These are phyloP conservation scores for Trialeurodes vaporariorum DNA, from an alignment of 1,140 invertebrate species.

Conservation along the genomic window DNA sequence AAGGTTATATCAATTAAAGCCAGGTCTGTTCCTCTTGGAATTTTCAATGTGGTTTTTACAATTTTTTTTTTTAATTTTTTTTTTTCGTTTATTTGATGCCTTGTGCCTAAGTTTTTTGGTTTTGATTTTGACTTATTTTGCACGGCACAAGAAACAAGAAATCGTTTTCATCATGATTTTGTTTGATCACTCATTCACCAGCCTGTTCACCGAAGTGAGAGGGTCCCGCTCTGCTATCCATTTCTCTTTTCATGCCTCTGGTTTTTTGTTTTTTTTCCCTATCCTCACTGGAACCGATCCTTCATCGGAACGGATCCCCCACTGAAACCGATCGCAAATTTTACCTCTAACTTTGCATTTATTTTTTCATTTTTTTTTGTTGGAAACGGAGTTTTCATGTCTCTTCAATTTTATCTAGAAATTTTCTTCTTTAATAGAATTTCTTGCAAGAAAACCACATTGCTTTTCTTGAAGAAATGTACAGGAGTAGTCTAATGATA, in stretches of 20 bases:
- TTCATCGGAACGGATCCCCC: no score
- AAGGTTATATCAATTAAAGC: slow-evolving; percentile 95
- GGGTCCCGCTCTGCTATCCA: slow-evolving; percentile 7
- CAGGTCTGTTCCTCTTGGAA: slow-evolving; percentile 61
- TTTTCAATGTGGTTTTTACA: slow-evolving; percentile 6
- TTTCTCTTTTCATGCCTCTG: slow-evolving; percentile 4
- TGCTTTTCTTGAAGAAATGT: no score
- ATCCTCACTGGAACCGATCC: no score
- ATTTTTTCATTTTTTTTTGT: no score
- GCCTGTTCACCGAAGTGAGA: slow-evolving; percentile 18
- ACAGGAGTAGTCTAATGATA: no score
- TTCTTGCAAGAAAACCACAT: no score
- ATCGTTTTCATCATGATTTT: slow-evolving; percentile 16
- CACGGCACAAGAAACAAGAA: slow-evolving; percentile 21
- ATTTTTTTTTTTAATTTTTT: slow-evolving; percentile 8
- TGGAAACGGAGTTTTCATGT: no score
- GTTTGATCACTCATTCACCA: slow-evolving; percentile 19
- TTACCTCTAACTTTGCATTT: no score
- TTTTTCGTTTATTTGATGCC: slow-evolving; percentile 14
- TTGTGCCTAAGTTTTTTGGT: slow-evolving; percentile 11
- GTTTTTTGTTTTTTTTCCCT: neutral
- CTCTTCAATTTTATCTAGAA: no score
- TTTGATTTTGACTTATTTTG: slow-evolving; percentile 17
- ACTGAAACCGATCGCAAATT: no score
- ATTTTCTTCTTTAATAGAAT: no score